Evolutionary conservation across 2,888 invertebrate species (phyloP).

Genomic region (Tricholauxania praeusta): DNA sequence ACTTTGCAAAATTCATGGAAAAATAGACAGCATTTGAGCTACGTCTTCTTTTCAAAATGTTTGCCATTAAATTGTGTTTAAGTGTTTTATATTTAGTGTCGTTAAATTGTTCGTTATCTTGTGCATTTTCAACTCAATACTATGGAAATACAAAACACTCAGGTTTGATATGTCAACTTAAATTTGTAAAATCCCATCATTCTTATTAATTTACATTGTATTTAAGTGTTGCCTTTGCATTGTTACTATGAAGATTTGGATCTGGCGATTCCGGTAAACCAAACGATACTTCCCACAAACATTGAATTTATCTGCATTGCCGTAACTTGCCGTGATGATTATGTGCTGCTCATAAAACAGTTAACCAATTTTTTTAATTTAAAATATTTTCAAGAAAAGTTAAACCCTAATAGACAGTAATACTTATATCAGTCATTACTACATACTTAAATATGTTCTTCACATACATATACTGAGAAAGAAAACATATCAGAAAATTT

Average conservation of each 20-base stretch:
- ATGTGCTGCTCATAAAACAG: conserved; percentile 57
- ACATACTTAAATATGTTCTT: too few relatives aligned
- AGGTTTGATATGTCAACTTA: conserved; percentile 44
- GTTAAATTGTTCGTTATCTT: background rate
- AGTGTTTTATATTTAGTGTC: background rate
- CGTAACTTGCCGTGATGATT: conserved; percentile 56
- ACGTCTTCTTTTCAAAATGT: conserved; percentile 16
- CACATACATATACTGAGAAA: too few relatives aligned
- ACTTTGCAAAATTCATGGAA: too few relatives aligned
- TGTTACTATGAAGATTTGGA: conserved; percentile 56
- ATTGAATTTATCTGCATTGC: conserved; percentile 48
- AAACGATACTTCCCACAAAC: conserved; percentile 49
- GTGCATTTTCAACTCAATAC: conserved; percentile 49
- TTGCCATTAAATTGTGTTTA: background rate
- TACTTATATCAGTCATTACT: too few relatives aligned
- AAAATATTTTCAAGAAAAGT: background rate
- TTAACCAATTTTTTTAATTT: conserved; percentile 46
- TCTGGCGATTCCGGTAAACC: conserved; percentile 51
- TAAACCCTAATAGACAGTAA: too few relatives aligned
- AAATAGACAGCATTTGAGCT: too few relatives aligned
- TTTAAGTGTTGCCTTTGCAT: conserved; percentile 47
- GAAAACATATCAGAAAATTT: too few relatives aligned
- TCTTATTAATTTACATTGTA: background rate
- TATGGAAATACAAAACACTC: conserved; percentile 54
- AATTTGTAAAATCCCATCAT: background rate